Base-by-base conservation (phyloP, 2,888 invertebrate genomes). In the Asteroscopus sphinx region DNA sequence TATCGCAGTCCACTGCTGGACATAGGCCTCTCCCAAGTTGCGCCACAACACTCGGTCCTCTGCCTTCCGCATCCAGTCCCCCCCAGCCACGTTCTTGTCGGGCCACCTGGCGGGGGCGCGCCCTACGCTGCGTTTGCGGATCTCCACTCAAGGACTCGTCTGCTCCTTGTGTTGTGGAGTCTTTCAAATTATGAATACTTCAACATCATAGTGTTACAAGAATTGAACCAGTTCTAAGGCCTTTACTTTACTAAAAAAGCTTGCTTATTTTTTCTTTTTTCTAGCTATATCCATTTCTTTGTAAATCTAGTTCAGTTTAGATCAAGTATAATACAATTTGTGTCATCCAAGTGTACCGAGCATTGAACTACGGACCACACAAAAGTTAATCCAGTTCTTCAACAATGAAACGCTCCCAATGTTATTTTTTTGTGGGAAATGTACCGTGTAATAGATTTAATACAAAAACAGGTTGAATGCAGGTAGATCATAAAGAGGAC, bases 391-490 rank as follows among this genome's bases (percentile, higher is more conserved):
- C 72, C 60, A 75, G 47, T 71, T 71, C 47, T 68, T 58, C 41
- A 25, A 68, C 49, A 72, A 72, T 57, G 61, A 61, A 72, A 55
- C 37, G 58, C 7, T 36, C 56, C 40, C 57, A 67, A 59, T 63
- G 13, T 32, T 32, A 44, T 0, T 47, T 69, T 61, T 68, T 73
- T 73, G 53, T 72, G 40, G 39, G 37, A 44, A 75, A 68, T 42
- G 60, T 59, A 68, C 46, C 76, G 73, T 73, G 72, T 72, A 73
- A 73, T 73, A 12, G 56, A 28, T 57, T 40, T 66, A 54, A 53
- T 54, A 28, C 46, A 35, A 46, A 15, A 37, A 37, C 37, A 17
- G 40, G 6, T 64, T 33, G 36, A 48, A 16, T 49, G 37, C 16
- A 53, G 28, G 12, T 15, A 36, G 42, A 17, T 28, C 28, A 58